Evolutionary conservation across 1,140 invertebrate genomes (phyloP), one percentile per base, ranked within the genome.

Genomic region (Ceratina australensis): DNA sequence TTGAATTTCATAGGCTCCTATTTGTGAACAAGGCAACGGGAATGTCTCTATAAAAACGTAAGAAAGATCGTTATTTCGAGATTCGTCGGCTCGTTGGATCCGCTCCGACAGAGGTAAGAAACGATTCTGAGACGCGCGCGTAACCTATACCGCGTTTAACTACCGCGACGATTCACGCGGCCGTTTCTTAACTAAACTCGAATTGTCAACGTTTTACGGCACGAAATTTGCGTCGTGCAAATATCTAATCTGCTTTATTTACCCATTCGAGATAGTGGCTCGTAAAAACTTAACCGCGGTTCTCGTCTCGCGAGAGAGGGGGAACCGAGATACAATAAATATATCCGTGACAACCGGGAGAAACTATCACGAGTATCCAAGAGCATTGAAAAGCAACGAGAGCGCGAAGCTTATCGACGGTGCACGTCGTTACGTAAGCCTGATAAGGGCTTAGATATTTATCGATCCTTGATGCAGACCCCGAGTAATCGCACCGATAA

Each of bases 381-480:
- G 18, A 15, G 33, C 10, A n/a, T 49, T 20, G 33, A 12, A 47
- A 15, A 50, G 65, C 18, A 3, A 50, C 15, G 22, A 69, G 28
- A 71, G 61, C 26, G 16, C 65, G 26, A 49, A 47, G 56, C 42
- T 76, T 69, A 76, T 76, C 74, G 33, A 24, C 1, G 54, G 74
- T 42, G 18, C 15, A 77, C 65, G 24, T 61, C 20, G 57, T 77
- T 77, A 77, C 74, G 57, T 77, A 77, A 63, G 57, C 47, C 10
- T 15, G 74, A 76, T 76, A 77, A 77, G 74, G 20, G 24, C n/a
- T 57, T 61, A 68, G 73, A 75, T 57, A 57, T 76, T 76, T 69
- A 76, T 76, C 73, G 73, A 76, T 69, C 65, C 22, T 47, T 69
- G 56, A 69, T 26, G 24, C 20, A 65, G 49, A 47, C 52, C n/a